Evolutionary conservation across 2,888 invertebrate genomes (phyloP).

Genomic region (Augiades crinisus): DNA sequence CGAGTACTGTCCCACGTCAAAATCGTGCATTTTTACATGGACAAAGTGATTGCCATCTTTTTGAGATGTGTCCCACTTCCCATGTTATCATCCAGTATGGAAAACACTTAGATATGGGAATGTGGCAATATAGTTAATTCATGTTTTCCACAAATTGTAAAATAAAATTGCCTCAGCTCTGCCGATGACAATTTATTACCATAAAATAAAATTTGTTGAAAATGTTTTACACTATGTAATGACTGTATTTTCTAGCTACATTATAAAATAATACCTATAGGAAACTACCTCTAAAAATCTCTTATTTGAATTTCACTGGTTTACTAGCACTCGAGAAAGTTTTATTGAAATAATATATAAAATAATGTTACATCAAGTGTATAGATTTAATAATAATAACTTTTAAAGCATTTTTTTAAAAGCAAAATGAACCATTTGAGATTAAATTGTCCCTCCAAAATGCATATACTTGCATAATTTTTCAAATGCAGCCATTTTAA

Average conservation of each 20-base stretch:
- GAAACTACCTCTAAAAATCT: conserved; percentile 14
- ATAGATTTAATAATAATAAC: not conserved
- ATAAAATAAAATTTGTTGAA: not conserved
- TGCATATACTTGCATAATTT: too few relatives aligned
- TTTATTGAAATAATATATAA: conserved; percentile 5
- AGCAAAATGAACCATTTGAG: not conserved
- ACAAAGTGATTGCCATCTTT: too few relatives aligned
- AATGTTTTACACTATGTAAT: not conserved
- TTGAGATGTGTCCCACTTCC: too few relatives aligned
- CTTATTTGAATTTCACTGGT: conserved; percentile 11
- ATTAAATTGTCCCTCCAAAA: not conserved
- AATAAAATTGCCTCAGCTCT: too few relatives aligned
- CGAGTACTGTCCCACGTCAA: too few relatives aligned
- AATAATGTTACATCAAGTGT: not conserved
- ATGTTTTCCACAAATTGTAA: too few relatives aligned
- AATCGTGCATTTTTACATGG: too few relatives aligned
- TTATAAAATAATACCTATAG: conserved; percentile 2
- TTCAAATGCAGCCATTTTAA: not conserved
- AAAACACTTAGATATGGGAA: too few relatives aligned
- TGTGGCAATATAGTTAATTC: too few relatives aligned
- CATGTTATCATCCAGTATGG: too few relatives aligned
- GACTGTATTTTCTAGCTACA: not conserved
- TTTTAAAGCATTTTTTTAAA: not conserved
- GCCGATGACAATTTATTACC: not conserved
- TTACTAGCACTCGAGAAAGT: conserved; percentile 10